Evolutionary conservation across 2,797 vertebrate genomes (phyloP), one percentile per base, ranked within the genome.

Genomic region (Melopsittacus undulatus): DNA sequence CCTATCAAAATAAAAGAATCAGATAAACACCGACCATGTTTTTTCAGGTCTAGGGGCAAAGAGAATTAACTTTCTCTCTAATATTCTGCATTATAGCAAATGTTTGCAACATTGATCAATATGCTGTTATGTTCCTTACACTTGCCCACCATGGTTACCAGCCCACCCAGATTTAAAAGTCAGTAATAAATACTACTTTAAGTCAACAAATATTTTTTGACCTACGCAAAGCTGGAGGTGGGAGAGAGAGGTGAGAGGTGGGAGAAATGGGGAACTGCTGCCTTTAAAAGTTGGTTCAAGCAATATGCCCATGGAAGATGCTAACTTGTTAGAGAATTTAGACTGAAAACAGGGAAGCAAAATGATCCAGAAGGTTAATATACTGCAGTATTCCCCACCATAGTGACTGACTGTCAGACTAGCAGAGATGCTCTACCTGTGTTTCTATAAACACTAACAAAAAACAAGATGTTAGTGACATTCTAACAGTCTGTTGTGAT

Each of bases 121-220:
- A 78, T 11, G 24, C 34, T 86, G 69, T 51, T 54, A 86, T 36
- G 11, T 34, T 92, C 70, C 74, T 95, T 79, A 40, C 45, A 81
- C 49, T 92, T 90, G 57, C 73, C 46, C 67, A 66, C 88, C 90
- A 67, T 87, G 69, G 93, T 70, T 95, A 95, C 94, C 85, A 93
- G 66, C 88, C 90, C 87, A 94, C 85, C 40, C 74, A 88, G 34
- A 88, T 86, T 75, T 83, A 91, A 77, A 89, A 94, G 79, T 51
- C 91, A 94, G 36, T 81, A 94, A 92, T 78, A 94, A 90, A 86
- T 68, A 75, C 13, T 3, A 91, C 63, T 91, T 85, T 27, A 92
- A 92, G 57, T 81, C 62, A 90, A 62, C 30, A 88, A 92, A 78
- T 88, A 73, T 83, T 85, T 92, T 72, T 32, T 94, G 64, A 88